Base-by-base conservation (phyloP, 2,888 invertebrate species). In the Drosophila diplacantha region DNA sequence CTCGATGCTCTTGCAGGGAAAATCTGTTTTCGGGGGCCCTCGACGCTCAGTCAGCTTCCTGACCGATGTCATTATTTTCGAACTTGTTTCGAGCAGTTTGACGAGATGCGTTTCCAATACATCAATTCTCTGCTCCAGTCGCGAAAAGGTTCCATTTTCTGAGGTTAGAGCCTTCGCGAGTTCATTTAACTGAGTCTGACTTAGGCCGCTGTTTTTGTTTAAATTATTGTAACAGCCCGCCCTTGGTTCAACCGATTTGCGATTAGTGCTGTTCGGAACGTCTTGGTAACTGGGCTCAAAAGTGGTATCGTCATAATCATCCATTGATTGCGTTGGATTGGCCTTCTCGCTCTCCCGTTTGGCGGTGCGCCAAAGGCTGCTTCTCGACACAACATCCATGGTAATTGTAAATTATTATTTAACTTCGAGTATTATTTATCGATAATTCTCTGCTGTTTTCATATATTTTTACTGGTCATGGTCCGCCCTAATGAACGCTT, bases 241-340 rank as follows among this genome's bases (percentile, higher is more conserved):
- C 24, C 29, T 29, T 20, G 24, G 16, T 6, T 11, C 32, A 11
- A n/a, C 11, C 7, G 32, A 16, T 37, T 18, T 39, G 9, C 16
- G 38, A 9, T 5, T 16, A 14, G 16, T 14, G 14, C 14, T 16
- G n/a, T 18, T 18, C 11, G 49, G 29, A 20, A 16, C 16, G 16
- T 38, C 24, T 24, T 38, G 22, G 35, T 26, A 16, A 24, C 12
- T 16, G 22, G 37, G n/a, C 6, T 50, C 49, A 14, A 20, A 50
- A 14, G 8, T 35, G 24, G 35, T 37, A 50, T 50, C 44, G 29
- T 31, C 44, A 20, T 31, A 46, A 37, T 50, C 49, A 9, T 50
- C 49, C 16, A 18, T 14, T 24, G 24, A 5, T 16, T 37, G 38
- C 3, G 49, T 18, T 18, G 22, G 38, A 8, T 50, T 50, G 2